phyloP scores from a whole-genome alignment of 2,113 vertebrate genomes.

The Lophius piscatorius region DNA sequence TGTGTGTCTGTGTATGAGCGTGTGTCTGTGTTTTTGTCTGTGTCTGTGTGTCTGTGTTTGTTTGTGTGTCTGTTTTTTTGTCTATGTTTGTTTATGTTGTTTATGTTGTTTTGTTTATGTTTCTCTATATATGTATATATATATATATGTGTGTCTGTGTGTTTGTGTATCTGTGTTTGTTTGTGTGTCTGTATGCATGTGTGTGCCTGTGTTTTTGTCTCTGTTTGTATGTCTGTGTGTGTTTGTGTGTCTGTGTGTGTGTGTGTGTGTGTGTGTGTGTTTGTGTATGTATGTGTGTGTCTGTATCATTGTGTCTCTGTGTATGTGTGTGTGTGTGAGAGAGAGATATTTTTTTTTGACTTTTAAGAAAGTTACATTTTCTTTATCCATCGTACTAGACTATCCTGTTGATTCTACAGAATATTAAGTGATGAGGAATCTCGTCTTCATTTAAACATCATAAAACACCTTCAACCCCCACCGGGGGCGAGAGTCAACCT shows the following conservation, averaged over 20 bases:
- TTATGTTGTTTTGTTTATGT: not conserved
- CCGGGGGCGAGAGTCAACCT: no score
- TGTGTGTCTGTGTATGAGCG: conserved; percentile 3
- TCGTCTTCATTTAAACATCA: no score
- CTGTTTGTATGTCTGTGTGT: conserved; percentile 2
- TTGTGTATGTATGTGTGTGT: not conserved
- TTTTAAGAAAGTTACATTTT: no score
- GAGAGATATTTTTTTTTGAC: no score
- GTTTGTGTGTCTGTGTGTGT: conserved; percentile 2
- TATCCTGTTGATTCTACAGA: conserved; percentile 66
- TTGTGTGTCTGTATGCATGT: not conserved
- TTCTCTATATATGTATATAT: not conserved
- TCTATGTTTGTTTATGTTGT: not conserved
- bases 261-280: not conserved
- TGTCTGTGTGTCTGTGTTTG: no score
- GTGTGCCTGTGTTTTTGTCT: conserved; percentile 15
- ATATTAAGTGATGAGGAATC: no score
- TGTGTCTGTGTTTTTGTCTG: no score
- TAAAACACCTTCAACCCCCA: no score
- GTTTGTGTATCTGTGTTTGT: conserved; percentile 4
- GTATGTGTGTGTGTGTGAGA: no score
- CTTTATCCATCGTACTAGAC: no score
- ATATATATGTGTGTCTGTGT: conserved; percentile 1
- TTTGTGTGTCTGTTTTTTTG: no score
- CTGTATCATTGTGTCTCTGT: conserved; percentile 1